Conservation (phyloP, 1,140 invertebrate species). For the Nymphalis io region DNA sequence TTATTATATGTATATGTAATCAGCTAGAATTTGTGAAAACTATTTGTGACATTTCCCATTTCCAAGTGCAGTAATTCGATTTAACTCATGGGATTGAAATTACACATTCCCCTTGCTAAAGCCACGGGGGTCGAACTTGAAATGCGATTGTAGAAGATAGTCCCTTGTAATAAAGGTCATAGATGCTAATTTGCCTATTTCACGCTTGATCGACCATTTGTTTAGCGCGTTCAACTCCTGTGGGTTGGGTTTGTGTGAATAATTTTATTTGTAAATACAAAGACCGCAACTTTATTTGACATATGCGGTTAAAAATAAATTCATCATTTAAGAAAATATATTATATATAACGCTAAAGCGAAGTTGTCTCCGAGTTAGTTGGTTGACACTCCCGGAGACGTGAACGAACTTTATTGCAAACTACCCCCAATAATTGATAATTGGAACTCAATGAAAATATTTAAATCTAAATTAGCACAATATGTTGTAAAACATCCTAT, state of each 20-base stretch:
- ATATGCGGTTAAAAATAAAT: too few relatives aligned
- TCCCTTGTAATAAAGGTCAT: not conserved
- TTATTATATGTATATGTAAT: too few relatives aligned
- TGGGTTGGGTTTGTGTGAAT: not conserved
- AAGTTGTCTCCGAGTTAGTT: too few relatives aligned
- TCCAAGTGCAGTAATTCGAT: conserved; percentile 16
- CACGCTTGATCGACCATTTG: conserved; percentile 16
- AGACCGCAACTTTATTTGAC: not conserved
- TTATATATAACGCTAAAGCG: too few relatives aligned
- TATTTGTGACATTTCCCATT: not conserved
- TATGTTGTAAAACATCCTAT: too few relatives aligned
- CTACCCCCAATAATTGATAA: too few relatives aligned
- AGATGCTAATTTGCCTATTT: conserved; percentile 18
- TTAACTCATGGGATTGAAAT: conserved; percentile 24
- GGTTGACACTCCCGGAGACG: too few relatives aligned
- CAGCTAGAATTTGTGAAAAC: not conserved
- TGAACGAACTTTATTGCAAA: too few relatives aligned
- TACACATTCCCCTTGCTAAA: conserved; percentile 13
- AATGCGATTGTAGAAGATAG: not conserved
- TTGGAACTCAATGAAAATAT: too few relatives aligned
- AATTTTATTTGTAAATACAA: not conserved
- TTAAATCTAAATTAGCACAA: too few relatives aligned
- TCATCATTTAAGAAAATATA: too few relatives aligned
- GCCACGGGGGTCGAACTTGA: conserved; percentile 5
- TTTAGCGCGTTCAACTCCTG: conserved; percentile 11